Evolutionary conservation across 2,113 vertebrate genomes (phyloP), one percentile per base, ranked within the genome.

Genomic region (Sialia sialis): DNA sequence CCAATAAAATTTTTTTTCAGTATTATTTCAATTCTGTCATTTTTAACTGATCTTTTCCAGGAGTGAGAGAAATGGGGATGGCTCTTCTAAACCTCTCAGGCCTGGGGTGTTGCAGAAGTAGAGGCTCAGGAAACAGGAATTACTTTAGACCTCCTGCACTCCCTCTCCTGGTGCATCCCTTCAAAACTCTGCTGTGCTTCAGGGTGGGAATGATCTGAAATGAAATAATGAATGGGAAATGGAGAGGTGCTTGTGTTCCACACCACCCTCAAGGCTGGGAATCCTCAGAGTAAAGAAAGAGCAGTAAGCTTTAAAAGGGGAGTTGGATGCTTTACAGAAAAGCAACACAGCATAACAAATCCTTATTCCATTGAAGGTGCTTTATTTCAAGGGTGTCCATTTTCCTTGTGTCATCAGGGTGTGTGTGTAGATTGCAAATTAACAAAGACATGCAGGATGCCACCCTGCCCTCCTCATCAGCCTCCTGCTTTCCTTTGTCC

Each of bases 81-180:
- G 13, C 36, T 81, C 17, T 39, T 2, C 19, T 12, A 32, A 32
- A 46, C 41, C 17, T 36, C 55, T 74, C 4, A 11, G 22, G 16
- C 12, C 30, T 0, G 0, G 63, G 39, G 2, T 32, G 26, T 26
- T 77, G 81, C 30, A 18, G 41, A 48, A 56, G 16, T 15, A 2
- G 10, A 32, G 68, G 2, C 46, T 72, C 1, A 0, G 58, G 38
- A 34, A 63, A 8, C 8, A 2, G 41, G 16, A 32, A 38, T 66
- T 52, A 18, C 27, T 70, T 67, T 21, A 26, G 56, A 21, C 26
- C 66, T 87, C 46, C 54, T 59, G 23, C 52, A 21, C 29, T 11
- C 0, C 0, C 46, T 55, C 67, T 89, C 69, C 54, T 48, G 13
- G 15, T 10, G 13, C 27, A 78, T 9, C 52, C 27, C 6, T 38